These are phyloP conservation scores for Dendrolimus punctatus DNA, from an alignment of 1,140 invertebrate species.

Conservation along the genomic window DNA sequence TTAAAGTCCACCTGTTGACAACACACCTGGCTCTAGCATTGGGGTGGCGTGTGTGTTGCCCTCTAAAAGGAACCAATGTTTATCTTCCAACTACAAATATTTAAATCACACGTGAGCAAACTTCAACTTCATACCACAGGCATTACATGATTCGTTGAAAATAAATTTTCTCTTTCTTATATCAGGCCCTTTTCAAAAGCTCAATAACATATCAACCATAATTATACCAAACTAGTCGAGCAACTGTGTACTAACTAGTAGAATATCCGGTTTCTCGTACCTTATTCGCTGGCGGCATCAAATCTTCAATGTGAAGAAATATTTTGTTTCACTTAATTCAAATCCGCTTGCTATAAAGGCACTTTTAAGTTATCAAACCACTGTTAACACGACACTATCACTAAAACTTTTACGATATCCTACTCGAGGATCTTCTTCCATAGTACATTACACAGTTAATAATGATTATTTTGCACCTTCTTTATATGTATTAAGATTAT, in stretches of 20 bases:
- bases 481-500: constrained; percentile 23
- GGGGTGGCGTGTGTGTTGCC: constrained; percentile 21
- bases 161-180: constrained; percentile 1
- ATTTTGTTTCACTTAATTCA: constrained; percentile 38
- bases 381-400: constrained; percentile 49
- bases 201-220: constrained; percentile 2
- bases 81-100: constrained; percentile 41
- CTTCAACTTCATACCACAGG: constrained; percentile 6
- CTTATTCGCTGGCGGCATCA: constrained; percentile 55
- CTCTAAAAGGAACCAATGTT: constrained; percentile 18
- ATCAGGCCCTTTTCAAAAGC: not conserved
- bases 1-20: constrained; percentile 45
- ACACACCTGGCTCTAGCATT: constrained; percentile 40
- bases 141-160: no score
- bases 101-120: constrained; percentile 37
- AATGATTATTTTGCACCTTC: constrained; percentile 6
- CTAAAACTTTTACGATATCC: constrained; percentile 29
- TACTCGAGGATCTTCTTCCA: constrained; percentile 10
- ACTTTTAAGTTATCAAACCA: constrained; percentile 35
- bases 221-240: constrained; percentile 45
- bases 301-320: constrained; percentile 43
- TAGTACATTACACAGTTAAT: constrained; percentile 4
- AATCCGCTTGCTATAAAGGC: constrained; percentile 17
- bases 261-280: constrained; percentile 63
- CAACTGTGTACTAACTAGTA: constrained; percentile 39